Base-by-base conservation (phyloP, 2,113 vertebrate species). In the Epinephelus cyanopodus region DNA sequence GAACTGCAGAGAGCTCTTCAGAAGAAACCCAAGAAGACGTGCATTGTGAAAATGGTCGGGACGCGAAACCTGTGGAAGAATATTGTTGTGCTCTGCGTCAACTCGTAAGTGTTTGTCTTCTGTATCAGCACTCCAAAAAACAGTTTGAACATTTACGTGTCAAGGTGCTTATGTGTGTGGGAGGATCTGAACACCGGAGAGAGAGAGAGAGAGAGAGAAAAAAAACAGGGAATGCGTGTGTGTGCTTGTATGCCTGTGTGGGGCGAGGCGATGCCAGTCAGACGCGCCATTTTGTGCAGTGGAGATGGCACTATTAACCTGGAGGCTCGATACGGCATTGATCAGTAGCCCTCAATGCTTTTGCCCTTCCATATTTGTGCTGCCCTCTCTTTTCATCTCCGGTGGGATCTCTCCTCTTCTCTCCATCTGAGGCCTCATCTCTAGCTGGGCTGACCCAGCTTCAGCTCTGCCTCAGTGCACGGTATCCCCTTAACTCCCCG, bases 41-140 rank as follows among this genome's bases (percentile, higher is more conserved):
- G 97, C 93, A 99, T 99, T 11, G 96, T 99, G 72, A 99, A 98
- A 82, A 96, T 99, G 95, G 97, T 98, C 56, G 96, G 97, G 23
- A 99, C 98, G 0, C 96, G 98, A 74, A 99, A 97, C 94, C 94
- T 99, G 91, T 99, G 98, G 98, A 99, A 99, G 91, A 99, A 99
- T 90, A 98, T 99, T 0, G 96, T 99, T 2, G 98, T 99, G 13
- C 92, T 99, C 72, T 99, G 98, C 81, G 96, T 99, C 84, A 99
- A 98, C 92, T 99, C 98, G 98, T 99, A 96, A 97, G 97, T 97
- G 18, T 19, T 0, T 48, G 1, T 0, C 14, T 73, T 42, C 6
- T 10, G 0, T 45, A 2, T 63, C 2, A 8, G 19, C 18, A 2
- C 71, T 12, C 11, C 0, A 1, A 57, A 82, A 80, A 66, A 15